phyloP scores from a whole-genome alignment of 1,140 invertebrate species.

The Drosophila sproati region DNA sequence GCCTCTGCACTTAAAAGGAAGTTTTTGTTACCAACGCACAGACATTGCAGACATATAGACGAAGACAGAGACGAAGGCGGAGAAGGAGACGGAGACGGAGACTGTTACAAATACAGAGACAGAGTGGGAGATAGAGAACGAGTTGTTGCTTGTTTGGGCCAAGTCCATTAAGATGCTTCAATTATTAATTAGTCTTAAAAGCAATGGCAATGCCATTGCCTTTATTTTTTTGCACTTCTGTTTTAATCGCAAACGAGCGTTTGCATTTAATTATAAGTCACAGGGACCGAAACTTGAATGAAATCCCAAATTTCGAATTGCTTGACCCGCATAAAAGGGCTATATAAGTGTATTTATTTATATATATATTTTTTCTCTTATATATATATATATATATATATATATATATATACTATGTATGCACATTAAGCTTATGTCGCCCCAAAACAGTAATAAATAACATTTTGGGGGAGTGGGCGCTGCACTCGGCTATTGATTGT shows the following conservation, averaged over 20 bases:
- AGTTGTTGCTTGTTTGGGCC: slow-evolving; percentile 40
- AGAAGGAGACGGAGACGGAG: background rate
- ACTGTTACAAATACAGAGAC: background rate
- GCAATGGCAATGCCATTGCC: slow-evolving; percentile 62
- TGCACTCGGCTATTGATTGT: slow-evolving; percentile 55
- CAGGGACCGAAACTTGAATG: slow-evolving; percentile 1
- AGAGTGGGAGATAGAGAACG: slow-evolving; percentile 20
- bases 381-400: background rate
- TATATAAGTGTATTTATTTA: slow-evolving; percentile 1
- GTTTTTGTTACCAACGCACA: slow-evolving; percentile 53
- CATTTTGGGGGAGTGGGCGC: background rate
- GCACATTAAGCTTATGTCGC: background rate
- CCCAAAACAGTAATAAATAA: slow-evolving; percentile 30
- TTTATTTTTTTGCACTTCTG: slow-evolving; percentile 39
- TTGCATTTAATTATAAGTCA: slow-evolving; percentile 78
- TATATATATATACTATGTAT: background rate
- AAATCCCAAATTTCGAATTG: slow-evolving; percentile 9
- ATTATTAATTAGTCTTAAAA: slow-evolving; percentile 81
- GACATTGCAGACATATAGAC: slow-evolving; percentile 8
- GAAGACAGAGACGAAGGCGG: background rate
- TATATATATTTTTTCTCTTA: background rate
- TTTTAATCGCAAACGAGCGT: slow-evolving; percentile 69
- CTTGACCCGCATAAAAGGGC: slow-evolving; percentile 15
- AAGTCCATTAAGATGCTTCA: slow-evolving; percentile 78
- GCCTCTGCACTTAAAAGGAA: slow-evolving; percentile 70